Conservation (phyloP, 2,797 vertebrate genomes). For the Rhadinocentrus ornatus region DNA sequence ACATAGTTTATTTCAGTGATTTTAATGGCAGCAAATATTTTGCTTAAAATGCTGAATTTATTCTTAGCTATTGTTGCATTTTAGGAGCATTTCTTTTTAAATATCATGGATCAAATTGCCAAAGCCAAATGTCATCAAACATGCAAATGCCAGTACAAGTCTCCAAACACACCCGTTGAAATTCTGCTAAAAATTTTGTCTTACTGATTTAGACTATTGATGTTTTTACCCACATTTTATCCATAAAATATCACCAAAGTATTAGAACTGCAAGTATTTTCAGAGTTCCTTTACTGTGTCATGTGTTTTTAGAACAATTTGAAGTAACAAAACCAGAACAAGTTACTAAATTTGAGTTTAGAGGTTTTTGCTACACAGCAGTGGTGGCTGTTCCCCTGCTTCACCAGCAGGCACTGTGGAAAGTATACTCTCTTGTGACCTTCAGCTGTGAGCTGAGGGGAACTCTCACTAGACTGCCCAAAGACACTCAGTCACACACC, state of each 20-base stretch:
- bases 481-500: slow-evolving; percentile 28
- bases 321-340: background rate
- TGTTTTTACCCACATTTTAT: too few species aligned
- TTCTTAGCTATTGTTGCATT: background rate
- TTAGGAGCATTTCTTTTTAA: background rate
- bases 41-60: background rate
- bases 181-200: too few species aligned
- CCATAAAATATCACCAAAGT: background rate
- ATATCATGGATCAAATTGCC: background rate
- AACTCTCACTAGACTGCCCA: slow-evolving; percentile 35
- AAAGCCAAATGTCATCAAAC: background rate
- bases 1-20: background rate
- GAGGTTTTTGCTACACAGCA: slow-evolving; percentile 5
- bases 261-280: too few species aligned
- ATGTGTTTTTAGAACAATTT: background rate
- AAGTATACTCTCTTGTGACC: slow-evolving; percentile 67
- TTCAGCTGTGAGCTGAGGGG: slow-evolving; percentile 57
- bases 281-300: background rate
- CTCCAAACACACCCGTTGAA: too few species aligned
- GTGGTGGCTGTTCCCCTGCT: slow-evolving; percentile 30
- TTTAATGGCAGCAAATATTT: background rate
- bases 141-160: too few species aligned
- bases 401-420: slow-evolving; percentile 37
- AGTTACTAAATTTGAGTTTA: background rate
- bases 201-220: too few species aligned